Evolutionary conservation across 2,888 invertebrate genomes (phyloP), one percentile per base, ranked within the genome.

Genomic region (Netelia virgata): DNA sequence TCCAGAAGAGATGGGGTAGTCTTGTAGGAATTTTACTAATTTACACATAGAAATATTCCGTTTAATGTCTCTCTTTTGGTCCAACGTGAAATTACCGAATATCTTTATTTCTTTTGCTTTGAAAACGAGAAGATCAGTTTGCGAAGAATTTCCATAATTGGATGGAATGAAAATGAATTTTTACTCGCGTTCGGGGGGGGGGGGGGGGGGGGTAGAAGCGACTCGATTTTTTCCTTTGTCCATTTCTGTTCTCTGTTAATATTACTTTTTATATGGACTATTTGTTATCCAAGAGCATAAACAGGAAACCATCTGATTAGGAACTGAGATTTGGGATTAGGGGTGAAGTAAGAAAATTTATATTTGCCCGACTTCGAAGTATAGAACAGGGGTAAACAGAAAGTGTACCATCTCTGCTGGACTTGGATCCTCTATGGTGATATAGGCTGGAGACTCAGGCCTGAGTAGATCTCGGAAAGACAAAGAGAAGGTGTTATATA

Each of bases 381-480:
- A 43, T 47, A 2, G 47, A 47, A 47, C 11, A 47, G 14, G 1
- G 14, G 10, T 47, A 3, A 47, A 47, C 11, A 47, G 14, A 47
- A 14, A 47, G 47, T 47, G 47, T 47, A 14, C 47, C 47, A 3
- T 47, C 47, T 47, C 47, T 47, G 11, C 47, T 47, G 47, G 47
- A 47, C 14, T 47, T 14, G 14, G 14, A 10, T 14, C 47, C 1
- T 47, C 10, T 47, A 14, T 57, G 18, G 57, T 18, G 18, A 57
- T 18, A 57, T 20, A 57, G 18, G 43, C 50, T 14, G 20, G 43
- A 41, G 63, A 28, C 43, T 66, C n/a, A 18, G 77, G 59, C 28
- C 64, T 53, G 53, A 73, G 69, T 74, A 50, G 72, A 76, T 80
- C 77, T 84, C 69, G 50, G 73, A 43, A 77, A 74, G 61, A 77